phyloP scores from a whole-genome alignment of 2,797 vertebrate species.

The Nyctibius grandis region DNA sequence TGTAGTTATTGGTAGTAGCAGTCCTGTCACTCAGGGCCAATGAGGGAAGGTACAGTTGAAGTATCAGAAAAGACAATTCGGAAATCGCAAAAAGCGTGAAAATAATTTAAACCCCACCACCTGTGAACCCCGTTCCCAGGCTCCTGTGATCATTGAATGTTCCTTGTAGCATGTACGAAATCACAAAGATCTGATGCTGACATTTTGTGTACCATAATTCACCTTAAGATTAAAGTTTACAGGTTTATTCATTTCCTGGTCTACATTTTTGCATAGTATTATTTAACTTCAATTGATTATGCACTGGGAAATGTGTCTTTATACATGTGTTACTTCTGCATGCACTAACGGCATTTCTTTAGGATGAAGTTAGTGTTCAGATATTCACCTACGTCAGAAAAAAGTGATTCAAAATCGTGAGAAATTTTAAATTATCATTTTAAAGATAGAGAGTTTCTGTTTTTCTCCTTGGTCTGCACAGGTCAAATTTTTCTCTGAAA shows the following conservation, averaged over 20 bases:
- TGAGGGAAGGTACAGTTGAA: not conserved
- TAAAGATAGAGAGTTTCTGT: not conserved
- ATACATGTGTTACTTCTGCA: not conserved
- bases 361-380: not conserved
- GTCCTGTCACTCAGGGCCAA: not conserved
- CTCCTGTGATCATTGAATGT: not conserved
- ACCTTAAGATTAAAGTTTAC: not conserved
- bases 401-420: not conserved
- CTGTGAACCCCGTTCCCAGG: not conserved
- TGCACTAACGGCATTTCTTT: not conserved
- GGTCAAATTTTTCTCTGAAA: not conserved
- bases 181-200: not conserved
- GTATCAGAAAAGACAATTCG: not conserved
- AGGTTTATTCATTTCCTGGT: not conserved
- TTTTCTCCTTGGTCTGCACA: not conserved
- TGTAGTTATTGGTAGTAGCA: not conserved
- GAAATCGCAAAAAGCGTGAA: not conserved
- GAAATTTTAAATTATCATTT: not conserved
- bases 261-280: not conserved
- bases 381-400: not conserved
- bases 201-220: not conserved
- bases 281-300: not conserved
- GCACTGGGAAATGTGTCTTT: not conserved
- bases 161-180: not conserved
- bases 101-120: not conserved